Base-by-base conservation (phyloP, 1,140 invertebrate species). In the Drosophila hydei region DNA sequence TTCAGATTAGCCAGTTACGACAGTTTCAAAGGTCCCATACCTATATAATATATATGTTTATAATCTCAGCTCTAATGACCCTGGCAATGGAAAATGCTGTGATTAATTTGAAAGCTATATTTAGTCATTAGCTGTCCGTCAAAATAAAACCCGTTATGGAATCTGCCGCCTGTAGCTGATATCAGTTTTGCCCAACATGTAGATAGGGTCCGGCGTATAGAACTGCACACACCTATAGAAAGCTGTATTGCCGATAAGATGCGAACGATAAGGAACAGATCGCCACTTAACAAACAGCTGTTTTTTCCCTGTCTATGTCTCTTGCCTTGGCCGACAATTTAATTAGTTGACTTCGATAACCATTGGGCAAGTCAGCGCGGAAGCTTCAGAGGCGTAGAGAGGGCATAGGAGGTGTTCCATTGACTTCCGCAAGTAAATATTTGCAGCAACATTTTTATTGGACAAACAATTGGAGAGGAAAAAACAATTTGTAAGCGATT, bases 381-480 rank as follows among this genome's bases (percentile, higher is more conserved):
- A 84, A 84, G 74, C 64, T 18, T 54, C 27, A 19, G 14, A 67
- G 72, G 72, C 58, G 72, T 60, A 45, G 27, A 67, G 54, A 67
- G 75, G 64, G 68, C 55, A 74, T 18, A 36, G 40, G n/a, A 61
- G 73, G 47, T 65, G 36, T 47, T 59, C 30, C 33, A 50, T 58
- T 50, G 16, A 73, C 81, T 87, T 87, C 81, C 81, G 77, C 54
- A 59, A 43, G 70, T 43, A 85, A 85, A 85, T 85, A 81, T 85
- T 85, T 85, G 47, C 36, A 9, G 6, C 36, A 33, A 50, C 33
- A 58, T 77, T 77, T 79, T 75, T 70, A 40, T 68, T 59, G 45
- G 40, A 45, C 74, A 80, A 83, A 83, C 78, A 78, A 62, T 54
- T 62, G 58, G 56, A 54, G 65, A 80, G 81, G 80, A 85, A 85